Base-by-base conservation (phyloP, 2,797 vertebrate genomes). In the Rhinichthys osculus region DNA sequence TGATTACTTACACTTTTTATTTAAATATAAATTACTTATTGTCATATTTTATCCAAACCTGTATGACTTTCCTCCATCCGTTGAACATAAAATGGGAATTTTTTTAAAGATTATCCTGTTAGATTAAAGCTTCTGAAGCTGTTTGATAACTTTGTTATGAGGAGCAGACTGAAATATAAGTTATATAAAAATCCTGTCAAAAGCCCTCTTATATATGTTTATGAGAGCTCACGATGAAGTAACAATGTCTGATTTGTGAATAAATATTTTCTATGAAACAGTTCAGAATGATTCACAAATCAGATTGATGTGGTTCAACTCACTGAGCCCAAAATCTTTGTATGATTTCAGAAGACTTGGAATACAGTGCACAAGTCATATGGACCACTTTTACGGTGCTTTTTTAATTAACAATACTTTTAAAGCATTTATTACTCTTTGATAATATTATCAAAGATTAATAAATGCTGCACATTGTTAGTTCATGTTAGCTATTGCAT, bases 11-110 rank as follows among this genome's bases (percentile, higher is more conserved):
- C 27, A 33, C 6, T 0, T 38, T 50, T 40, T 44, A 44, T 44
- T 44, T 47, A 13, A 13, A 47, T 14, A 47, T 47, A 47, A 7
- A 54, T 76, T 4, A 17, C 14, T 30, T 19, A 30, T 19, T 54
- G 10, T 64, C 50, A 50, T 11, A 23, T 47, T 16, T 69, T 57
- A 81, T 78, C 42, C 57, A 83, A 54, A 23, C 11, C 80, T 57
- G 54, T 50, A n/a, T 52, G 13, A 52, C 23, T 54, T 64, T 64
- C 16, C 44, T 59, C 83, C 19, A n/a, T 52, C 44, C 2, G 47
- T 44, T 3, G 52, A 82, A 84, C 47, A 73, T 83, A 73, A 73
- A 54, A 14, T 5, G 5, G 7, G 21, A 57, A 14, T n/a, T n/a
- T n/a, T n/a, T 78, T 59, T 57, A 0, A 57, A 57, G 52, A 57